A percentile compares a stretch with the other conserved stretches of the same genome.
These are phyloP conservation scores for Pithys albifrons DNA, from an alignment of 2,113 vertebrate species.

Conservation along the genomic window DNA sequence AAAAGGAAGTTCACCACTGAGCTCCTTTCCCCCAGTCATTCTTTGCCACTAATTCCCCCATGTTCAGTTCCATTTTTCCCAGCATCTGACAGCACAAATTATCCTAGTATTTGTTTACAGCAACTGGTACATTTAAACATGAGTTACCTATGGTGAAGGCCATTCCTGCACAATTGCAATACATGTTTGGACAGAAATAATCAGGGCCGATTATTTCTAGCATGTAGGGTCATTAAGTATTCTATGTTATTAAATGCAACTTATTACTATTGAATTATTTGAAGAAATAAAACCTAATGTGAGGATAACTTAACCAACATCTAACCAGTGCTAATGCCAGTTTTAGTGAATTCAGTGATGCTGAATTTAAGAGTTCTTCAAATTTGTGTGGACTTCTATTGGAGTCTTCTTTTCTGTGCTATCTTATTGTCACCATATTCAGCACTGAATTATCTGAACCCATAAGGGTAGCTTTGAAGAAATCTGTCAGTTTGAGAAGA, in stretches of 20 bases:
- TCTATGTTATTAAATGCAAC: not conserved
- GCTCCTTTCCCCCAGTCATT: not conserved
- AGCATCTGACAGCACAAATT: not conserved
- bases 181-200: not conserved
- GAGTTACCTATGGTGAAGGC: not conserved
- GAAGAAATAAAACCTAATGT: not conserved
- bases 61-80: not conserved
- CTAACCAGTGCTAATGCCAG: not conserved
- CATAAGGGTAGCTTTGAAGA: not conserved
- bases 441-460: not conserved
- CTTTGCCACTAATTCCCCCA: not conserved
- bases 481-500: constrained; percentile 31
- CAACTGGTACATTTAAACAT: not conserved
- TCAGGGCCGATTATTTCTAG: not conserved
- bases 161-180: not conserved
- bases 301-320: not conserved
- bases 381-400: not conserved
- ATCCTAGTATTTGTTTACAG: not conserved
- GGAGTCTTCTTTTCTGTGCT: not conserved
- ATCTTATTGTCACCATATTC: not conserved
- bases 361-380: not conserved
- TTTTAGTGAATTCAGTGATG: not conserved
- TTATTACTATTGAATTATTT: not conserved
- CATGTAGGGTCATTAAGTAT: not conserved
- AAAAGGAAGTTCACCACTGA: not conserved